Base-by-base conservation (phyloP, 2,888 invertebrate genomes). In the Lasioglossum marginatum region DNA sequence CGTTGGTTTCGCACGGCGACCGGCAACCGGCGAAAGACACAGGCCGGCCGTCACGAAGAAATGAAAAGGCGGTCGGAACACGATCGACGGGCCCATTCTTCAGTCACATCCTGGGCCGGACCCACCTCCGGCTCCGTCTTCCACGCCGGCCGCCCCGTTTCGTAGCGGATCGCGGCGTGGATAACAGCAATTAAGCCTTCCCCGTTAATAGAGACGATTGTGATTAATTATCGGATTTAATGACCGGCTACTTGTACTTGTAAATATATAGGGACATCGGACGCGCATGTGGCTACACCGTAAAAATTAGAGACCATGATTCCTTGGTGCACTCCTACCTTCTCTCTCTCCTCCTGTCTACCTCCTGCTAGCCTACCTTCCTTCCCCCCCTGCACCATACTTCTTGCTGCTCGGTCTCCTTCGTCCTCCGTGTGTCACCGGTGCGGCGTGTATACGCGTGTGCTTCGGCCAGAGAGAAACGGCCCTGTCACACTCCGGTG, bases 191-290 rank as follows among this genome's bases (percentile, higher is more conserved):
- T 94, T 94, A 94, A 94, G 92, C 92, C 93, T 89, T 86, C 92
- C 93, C 93, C 94, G 93, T 94, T 94, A 94, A 94, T 94, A 93
- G 92, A 94, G 92, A 94, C 93, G 93, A 94, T 94, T 94, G 94
- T 94, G 94, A 94, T 94, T 94, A 94, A 94, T 94, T 94, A 94
- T 94, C 92, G 91, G 93, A 94, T 93, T 94, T 94, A 94, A 94
- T 94, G 94, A 94, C 93, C 93, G 94, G 93, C 93, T 91, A 89
- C 88, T 87, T 90, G 93, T 91, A 93, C 93, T 94, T 94, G 92
- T 94, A 93, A 94, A 94, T 94, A 94, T 92, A 93, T n/a, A 52
- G 91, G 89, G 90, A 88, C 78, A 52, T 76, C 77, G 82, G 85
- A 87, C 86, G 89, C 82, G 81, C 92, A 91, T 90, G 91, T 90